These are phyloP conservation scores for Odontophorus gujanensis DNA, from an alignment of 2,113 vertebrate species.

Conservation along the genomic window DNA sequence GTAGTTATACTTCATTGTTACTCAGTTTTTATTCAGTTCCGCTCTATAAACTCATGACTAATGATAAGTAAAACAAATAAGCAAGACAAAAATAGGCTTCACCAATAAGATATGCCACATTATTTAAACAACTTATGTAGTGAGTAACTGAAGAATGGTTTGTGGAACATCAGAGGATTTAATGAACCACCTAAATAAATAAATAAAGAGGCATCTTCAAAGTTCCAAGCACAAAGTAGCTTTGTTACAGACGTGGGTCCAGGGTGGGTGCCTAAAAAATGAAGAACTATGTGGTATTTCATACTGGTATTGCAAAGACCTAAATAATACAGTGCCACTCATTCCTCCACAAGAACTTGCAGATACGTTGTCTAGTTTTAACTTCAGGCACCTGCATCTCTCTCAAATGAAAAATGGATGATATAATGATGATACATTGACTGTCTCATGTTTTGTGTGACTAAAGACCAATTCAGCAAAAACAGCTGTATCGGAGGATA, in stretches of 20 bases:
- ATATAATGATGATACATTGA: neutral
- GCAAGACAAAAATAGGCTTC: slow-evolving; percentile 48
- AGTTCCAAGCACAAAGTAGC: neutral
- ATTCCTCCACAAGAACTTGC: accelerated
- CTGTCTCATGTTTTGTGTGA: neutral
- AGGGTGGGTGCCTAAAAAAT: neutral
- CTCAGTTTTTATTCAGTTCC: slow-evolving; percentile 14
- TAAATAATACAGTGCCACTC: neutral
- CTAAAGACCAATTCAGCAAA: neutral
- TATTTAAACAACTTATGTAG: slow-evolving; percentile 42
- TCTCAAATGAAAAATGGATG: neutral
- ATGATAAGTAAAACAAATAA: slow-evolving; percentile 63
- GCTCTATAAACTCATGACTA: slow-evolving; percentile 54
- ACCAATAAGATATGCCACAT: slow-evolving; percentile 48
- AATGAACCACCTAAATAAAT: slow-evolving; percentile 59
- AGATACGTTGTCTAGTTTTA: neutral
- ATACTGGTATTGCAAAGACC: neutral
- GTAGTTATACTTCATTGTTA: neutral
- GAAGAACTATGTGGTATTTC: neutral
- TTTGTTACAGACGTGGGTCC: neutral
- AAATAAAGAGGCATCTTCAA: neutral
- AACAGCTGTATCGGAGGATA: neutral
- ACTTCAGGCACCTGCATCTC: neutral
- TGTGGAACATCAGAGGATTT: slow-evolving; percentile 57
- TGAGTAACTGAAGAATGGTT: slow-evolving; percentile 19